Conservation (phyloP, 1,140 invertebrate species). For the Sesamia nonagrioides region DNA sequence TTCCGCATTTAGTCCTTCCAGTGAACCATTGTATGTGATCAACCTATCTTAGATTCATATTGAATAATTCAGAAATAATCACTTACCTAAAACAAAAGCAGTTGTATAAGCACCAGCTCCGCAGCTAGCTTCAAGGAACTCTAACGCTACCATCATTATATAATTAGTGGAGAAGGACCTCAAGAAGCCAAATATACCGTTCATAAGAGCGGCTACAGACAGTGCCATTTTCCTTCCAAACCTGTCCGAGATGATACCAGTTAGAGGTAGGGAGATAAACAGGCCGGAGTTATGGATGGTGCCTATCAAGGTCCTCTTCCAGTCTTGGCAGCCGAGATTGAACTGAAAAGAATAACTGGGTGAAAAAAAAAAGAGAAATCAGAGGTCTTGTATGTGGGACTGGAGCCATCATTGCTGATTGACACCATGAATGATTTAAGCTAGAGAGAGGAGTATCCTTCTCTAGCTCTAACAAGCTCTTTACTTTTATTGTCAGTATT, state of each 20-base stretch:
- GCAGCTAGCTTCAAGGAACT: constrained; percentile 90
- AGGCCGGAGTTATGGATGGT: constrained; percentile 91
- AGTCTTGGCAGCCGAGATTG: constrained; percentile 86
- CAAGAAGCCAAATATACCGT: constrained; percentile 89
- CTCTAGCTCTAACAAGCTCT: no score
- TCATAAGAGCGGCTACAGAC: constrained; percentile 88
- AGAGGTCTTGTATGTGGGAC: no score
- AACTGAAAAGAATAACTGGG: constrained; percentile 70
- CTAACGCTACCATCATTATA: constrained; percentile 88
- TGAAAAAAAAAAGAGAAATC: background rate
- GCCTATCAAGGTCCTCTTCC: constrained; percentile 91
- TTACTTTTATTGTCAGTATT: no score
- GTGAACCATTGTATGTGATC: no score
- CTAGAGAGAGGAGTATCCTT: no score
- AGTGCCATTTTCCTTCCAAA: constrained; percentile 89
- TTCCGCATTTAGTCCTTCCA: no score
- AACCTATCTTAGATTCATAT: no score
- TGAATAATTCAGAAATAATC: no score
- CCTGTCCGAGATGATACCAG: constrained; percentile 90
- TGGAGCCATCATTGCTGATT: no score
- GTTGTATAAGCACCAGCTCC: constrained; percentile 90
- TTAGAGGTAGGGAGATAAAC: constrained; percentile 90
- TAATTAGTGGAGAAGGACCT: constrained; percentile 90
- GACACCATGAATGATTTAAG: no score
- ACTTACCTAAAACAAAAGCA: constrained; percentile 89